Evolutionary conservation across 2,888 invertebrate genomes (phyloP).

Genomic region (Julus scanicus): DNA sequence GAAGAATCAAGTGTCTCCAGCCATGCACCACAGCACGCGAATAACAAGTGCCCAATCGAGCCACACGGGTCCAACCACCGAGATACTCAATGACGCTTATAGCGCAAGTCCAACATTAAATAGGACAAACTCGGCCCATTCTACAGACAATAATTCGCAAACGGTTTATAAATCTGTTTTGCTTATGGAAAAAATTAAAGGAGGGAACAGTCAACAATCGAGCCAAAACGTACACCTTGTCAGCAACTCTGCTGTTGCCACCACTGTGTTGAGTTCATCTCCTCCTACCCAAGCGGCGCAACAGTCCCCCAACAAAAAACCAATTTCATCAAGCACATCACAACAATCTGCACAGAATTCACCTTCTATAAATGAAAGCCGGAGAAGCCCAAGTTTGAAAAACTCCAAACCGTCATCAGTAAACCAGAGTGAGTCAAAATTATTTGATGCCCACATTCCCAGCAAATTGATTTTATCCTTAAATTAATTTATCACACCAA

Average conservation of each 20-base stretch:
- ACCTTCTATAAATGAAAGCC: neutral
- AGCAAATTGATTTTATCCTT: no score
- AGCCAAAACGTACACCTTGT: neutral
- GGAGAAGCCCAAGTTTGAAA: neutral
- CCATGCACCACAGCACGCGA: slow-evolving; percentile 27
- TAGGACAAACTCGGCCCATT: neutral
- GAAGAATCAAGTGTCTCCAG: slow-evolving; percentile 53
- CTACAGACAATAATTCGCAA: neutral
- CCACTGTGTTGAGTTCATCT: neutral
- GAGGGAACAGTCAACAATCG: neutral
- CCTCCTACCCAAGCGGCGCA: neutral
- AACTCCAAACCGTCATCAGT: neutral
- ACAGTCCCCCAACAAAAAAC: neutral
- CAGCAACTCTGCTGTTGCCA: neutral
- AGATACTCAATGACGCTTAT: slow-evolving; percentile 11
- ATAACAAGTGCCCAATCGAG: slow-evolving; percentile 18
- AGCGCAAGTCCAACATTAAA: neutral
- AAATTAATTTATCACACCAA: neutral
- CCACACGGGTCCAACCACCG: slow-evolving; percentile 26
- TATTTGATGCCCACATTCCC: neutral
- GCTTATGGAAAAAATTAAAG: neutral
- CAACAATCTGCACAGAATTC: neutral
- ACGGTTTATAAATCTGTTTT: neutral
- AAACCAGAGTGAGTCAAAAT: neutral
- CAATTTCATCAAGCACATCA: neutral